Evolutionary conservation across 1,140 invertebrate species (phyloP), one percentile per base, ranked within the genome.

Genomic region (Condylostylus longicornis): DNA sequence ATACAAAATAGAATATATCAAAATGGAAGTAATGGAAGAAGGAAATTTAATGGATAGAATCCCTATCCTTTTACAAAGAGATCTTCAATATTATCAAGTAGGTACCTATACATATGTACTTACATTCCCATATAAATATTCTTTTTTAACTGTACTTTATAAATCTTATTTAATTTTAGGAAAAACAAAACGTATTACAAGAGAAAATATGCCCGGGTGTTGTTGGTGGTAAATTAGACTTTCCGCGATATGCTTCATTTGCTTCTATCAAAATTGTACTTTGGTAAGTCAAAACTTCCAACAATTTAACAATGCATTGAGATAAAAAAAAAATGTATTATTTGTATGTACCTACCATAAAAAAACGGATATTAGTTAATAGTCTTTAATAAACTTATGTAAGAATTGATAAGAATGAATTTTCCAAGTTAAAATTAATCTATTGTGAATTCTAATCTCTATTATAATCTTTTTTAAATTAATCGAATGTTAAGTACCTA

Each of bases 11-110:
- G 22, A 27, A 30, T 13, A 17, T 1, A 37, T 30, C 59, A 62
- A 49, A 32, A 82, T 82, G 79, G 79, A 82, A 59, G 75, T 83
- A 39, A 81, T 84, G 65, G 79, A 82, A 71, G 79, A 82, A 70
- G 79, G 79, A 18, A 83, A 82, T 69, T 72, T 82, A 56, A 80
- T 82, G 70, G 82, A 82, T 60, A 70, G 78, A 42, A 79, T 82
- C 28, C 71, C 77, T 42, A 82, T 82, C 49, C 64, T 82, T 23
- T 64, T 82, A 27, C 79, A 82, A 58, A 63, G 79, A 28, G 79
- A 84, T 57, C 67, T 80, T 58, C 74, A 79, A 56, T 82, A 82
- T 65, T 84, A 84, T 64, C 74, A 80, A 70, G 77, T 79, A 62
- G 28, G 18, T 23, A 19, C 7, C 14, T 18, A 9, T 29, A 35